These are phyloP conservation scores for Harpalus rubripes DNA, from an alignment of 2,888 invertebrate species.

Conservation along the genomic window DNA sequence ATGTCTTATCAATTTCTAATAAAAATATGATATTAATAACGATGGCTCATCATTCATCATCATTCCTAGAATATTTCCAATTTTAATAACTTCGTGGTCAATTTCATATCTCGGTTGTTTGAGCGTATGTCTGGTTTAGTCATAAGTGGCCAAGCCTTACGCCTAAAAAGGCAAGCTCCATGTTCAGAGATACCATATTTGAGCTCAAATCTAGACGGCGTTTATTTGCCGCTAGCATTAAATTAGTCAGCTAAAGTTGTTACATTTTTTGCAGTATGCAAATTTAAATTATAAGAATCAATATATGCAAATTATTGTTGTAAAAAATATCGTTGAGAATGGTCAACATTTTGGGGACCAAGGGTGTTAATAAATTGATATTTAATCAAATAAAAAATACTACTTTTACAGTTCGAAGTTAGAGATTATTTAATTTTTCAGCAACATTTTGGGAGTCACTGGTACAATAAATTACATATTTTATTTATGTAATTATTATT, in stretches of 20 bases:
- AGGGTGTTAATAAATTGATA: no score
- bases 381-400: no score
- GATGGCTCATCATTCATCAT: no score
- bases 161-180: constrained; percentile 52
- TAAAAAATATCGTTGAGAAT: no score
- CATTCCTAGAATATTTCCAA: no score
- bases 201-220: constrained; percentile 45
- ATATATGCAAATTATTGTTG: background rate
- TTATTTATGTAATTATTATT: background rate
- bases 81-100: background rate
- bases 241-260: constrained; percentile 50
- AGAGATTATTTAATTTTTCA: background rate
- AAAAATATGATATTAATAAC: no score
- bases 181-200: constrained; percentile 55
- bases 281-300: background rate
- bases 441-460: background rate
- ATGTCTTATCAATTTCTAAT: no score
- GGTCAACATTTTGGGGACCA: no score
- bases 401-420: no score
- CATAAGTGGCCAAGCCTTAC: constrained; percentile 51
- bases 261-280: constrained; percentile 24
- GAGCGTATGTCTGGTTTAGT: constrained; percentile 35
- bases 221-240: constrained; percentile 8
- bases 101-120: background rate
- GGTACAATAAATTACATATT: background rate